Conservation (phyloP, 2,888 invertebrate species). For the Girardia tigrina region DNA sequence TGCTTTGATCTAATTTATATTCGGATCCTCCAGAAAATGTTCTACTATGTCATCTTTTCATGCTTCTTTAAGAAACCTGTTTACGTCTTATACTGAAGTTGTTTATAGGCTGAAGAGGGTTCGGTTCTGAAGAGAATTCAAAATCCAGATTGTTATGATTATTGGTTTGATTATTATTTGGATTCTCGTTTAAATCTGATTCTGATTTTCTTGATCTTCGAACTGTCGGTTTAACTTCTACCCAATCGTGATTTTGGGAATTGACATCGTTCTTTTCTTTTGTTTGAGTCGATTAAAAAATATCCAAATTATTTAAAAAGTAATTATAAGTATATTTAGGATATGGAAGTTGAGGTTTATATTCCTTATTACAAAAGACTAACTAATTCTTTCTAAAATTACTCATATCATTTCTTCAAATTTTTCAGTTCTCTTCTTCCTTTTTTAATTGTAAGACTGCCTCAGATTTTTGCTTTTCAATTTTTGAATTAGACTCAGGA, state of each 20-base stretch:
- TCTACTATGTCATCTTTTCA: too few species aligned
- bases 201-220: conserved; percentile 11
- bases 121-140: background rate
- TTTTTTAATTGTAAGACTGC: background rate
- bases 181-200: background rate
- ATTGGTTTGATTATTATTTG: background rate
- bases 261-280: background rate
- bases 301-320: background rate
- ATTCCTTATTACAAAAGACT: background rate
- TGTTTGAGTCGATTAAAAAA: background rate
- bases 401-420: background rate
- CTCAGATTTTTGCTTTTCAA: background rate
- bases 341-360: background rate
- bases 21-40: too few species aligned
- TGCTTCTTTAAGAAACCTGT: background rate
- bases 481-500: background rate
- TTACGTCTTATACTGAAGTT: background rate
- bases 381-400: background rate
- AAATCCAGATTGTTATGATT: conserved; percentile 4
- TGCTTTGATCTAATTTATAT: too few species aligned
- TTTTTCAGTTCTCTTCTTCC: background rate
- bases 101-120: background rate
- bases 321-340: conserved; percentile 13
- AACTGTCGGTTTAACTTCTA: background rate
- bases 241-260: background rate